Base-by-base conservation (phyloP, 2,888 invertebrate genomes). In the Microctonus hyperodae region DNA sequence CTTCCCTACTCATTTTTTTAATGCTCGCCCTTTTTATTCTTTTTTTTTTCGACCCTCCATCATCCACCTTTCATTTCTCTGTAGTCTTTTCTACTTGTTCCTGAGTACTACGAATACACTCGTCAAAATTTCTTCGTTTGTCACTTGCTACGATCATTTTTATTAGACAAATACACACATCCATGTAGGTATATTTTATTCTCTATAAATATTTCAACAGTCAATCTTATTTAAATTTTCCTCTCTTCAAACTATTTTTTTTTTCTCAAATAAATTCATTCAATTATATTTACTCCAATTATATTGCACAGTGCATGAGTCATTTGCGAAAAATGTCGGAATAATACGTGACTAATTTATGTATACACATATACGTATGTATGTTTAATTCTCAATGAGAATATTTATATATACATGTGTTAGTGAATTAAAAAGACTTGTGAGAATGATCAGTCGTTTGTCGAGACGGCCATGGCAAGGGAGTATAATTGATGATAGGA, bases 51-150 rank as follows among this genome's bases (percentile, higher is more conserved):
- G 55, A 37, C 50, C 57, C 56, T 62, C 28, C 35, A 59, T 20
- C 7, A 3, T 7, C 16, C 44, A 44, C 16, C 44, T n/a, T 44
- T 44, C 44, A 44, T 44, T 44, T 44, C 16, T 16, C 44, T 20
- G 16, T 44, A 16, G 44, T 44, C 16, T n/a, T n/a, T 16, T 7
- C n/a, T n/a, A n/a, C n/a, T n/a, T n/a, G n/a, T n/a, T n/a, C n/a
- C n/a, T n/a, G n/a, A n/a, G 33, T 48, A 22, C 53, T 40, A 48
- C 55, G 59, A 33, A 61, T 60, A 40, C 59, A 40, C 33, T 44
- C 51, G 37, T 62, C 50, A 55, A 60, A 48, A 58, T 48, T 16
- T 60, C 60, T 68, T 50, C 57, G 58, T 66, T 66, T 66, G 56
- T 61, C 62, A 66, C 62, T 56, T 57, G 28, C 25, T 40, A n/a